Evolutionary conservation across 37 sponge, comb jelly and placozoan genomes (phyloP), one percentile per base, ranked within the genome.

Genomic region (Bolinopsis microptera): DNA sequence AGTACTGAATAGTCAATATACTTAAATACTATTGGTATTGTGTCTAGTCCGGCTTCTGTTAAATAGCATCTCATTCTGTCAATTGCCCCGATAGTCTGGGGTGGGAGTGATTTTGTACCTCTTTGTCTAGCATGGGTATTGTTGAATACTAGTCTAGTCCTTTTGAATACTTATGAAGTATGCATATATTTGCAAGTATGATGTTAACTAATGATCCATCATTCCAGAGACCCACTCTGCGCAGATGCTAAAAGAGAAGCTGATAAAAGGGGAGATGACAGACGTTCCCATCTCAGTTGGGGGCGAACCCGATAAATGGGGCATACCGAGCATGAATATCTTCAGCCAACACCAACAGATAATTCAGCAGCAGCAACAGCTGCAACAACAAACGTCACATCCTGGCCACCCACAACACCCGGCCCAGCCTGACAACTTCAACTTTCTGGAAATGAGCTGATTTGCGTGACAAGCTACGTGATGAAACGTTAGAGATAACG

Each of bases 331-430:
- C 74, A 70, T 70, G 74, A 70, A 70, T n/a, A 70, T 70, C 74
- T 70, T 70, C 74, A 70, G 74, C 74, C 74, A 70, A 26, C 74
- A 70, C 26, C 74, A 70, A n/a, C 74, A 70, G 74, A 22, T 70
- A 3, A 22, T 3, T 3, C 74, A 28, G 74, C 3, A 9, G 30
- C 28, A 9, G 2, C 74, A 70, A 70, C 74, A 70, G 30, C 28
- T n/a, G 28, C 74, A 70, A 26, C 68, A 61, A 61, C 28, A 28
- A 22, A 2, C 25, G 26, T n/a, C 25, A 26, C 74, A 70, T 22
- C 74, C 74, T 26, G 74, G 74, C 26, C 74, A 70, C 25, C 74
- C 25, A 3, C 74, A 22, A 2, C 74, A 22, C 28, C 28, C 5
- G 74, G 5, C 74, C 26, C 30, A 48, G 13, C 61, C 5, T 5